Evolutionary conservation across 35 echinoderm and acorn worm species (phyloP), one percentile per base, ranked within the genome.

Genomic region (Heliocidaris tuberculata): DNA sequence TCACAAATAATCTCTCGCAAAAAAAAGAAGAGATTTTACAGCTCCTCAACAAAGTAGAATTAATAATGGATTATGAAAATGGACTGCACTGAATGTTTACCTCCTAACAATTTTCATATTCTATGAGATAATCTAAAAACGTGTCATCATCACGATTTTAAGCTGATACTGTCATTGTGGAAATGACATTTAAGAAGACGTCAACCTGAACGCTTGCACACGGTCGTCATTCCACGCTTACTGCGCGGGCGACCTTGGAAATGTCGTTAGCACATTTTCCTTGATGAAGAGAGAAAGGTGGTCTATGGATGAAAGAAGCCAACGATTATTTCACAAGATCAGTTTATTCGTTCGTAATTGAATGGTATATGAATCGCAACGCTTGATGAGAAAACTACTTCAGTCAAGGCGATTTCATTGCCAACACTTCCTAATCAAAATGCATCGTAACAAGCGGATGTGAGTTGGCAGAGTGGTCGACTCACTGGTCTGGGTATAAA

Each of bases 221-320:
- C 19, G 59, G 59, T 60, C 59, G 12, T 15, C 27, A 78, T 78
- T 78, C 65, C 5, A 7, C 27, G 65, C 65, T 78, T 4, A 78
- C 27, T 78, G 27, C 19, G 65, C 21, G 1, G 65, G 21, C 27
- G 65, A 78, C 65, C 65, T 78, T 78, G 65, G 17, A 27, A n/a
- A 78, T 78, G 65, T 78, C 65, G 65, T 78, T 78, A 78, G 65
- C 65, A n/a, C 65, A 78, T 78, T 78, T 70, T 78, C 17, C 21
- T 78, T 78, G 65, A 78, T 78, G 65, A 29, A 5, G 27, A n/a
- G 3, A 56, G 52, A 56, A n/a, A 27, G 65, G 65, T n/a, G 27
- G 65, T 21, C 3, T 42, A 42, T 42, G 27, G 65, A 78, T 78
- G 65, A 78, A 27, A 7, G 65, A 4, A 19, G 27, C 65, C 27